Conservation (phyloP, 2,113 vertebrate species). For the Microcebus ravelobensis region DNA sequence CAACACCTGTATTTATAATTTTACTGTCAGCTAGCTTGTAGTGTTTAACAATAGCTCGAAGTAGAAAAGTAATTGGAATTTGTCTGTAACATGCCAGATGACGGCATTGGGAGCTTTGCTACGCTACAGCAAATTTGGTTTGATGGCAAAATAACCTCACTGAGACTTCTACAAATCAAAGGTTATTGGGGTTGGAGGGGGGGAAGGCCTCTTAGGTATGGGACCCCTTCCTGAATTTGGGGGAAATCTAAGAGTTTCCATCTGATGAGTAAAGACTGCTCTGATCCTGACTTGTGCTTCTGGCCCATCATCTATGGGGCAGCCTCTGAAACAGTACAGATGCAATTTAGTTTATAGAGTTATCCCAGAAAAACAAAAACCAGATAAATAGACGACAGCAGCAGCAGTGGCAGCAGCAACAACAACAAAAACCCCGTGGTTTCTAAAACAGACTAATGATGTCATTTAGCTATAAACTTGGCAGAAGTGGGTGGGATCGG, state of each 20-base stretch:
- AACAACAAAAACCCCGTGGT: not conserved
- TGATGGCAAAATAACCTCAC: conserved; percentile 88
- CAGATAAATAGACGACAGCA: not conserved
- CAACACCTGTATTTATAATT: conserved; percentile 95
- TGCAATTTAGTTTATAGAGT: conserved; percentile 2
- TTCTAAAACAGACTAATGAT: conserved; percentile 31
- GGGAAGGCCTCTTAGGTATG: conserved; percentile 15
- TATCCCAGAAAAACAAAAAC: conserved; percentile 50
- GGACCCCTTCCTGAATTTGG: not conserved
- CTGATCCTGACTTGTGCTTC: not conserved
- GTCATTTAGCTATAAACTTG: not conserved
- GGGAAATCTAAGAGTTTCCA: not conserved
- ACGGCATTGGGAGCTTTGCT: conserved; percentile 86
- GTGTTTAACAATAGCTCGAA: conserved; percentile 92
- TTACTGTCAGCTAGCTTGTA: conserved; percentile 92
- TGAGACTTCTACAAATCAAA: conserved; percentile 71
- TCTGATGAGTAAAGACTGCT: not conserved
- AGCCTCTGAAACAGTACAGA: not conserved
- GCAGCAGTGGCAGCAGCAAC: not conserved
- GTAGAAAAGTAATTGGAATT: conserved; percentile 92
- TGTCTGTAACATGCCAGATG: conserved; percentile 91
- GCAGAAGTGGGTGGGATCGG: not conserved
- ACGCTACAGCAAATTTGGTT: conserved; percentile 85
- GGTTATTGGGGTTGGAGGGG: conserved; percentile 60
- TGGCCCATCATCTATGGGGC: not conserved